These are phyloP conservation scores for Drosophila murphyi DNA, from an alignment of 1,140 invertebrate species.

Conservation along the genomic window DNA sequence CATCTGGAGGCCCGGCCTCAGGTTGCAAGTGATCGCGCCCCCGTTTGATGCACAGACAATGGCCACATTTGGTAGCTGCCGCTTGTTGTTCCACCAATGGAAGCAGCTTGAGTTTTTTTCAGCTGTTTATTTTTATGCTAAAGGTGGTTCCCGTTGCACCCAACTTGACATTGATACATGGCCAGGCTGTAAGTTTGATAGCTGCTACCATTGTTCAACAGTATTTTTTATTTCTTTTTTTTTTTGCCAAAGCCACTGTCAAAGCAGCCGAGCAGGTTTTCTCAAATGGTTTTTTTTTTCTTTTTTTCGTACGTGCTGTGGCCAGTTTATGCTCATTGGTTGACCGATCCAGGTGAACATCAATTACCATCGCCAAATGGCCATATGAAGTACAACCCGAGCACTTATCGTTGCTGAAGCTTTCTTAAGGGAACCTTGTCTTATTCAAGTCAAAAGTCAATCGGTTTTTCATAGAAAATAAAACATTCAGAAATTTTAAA, in stretches of 20 bases:
- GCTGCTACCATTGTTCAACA: conserved; percentile 73
- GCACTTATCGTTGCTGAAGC: too few species aligned
- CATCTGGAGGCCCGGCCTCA: conserved; percentile 53
- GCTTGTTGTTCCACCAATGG: conserved; percentile 62
- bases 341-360: conserved; percentile 37
- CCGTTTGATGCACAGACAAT: conserved; percentile 49
- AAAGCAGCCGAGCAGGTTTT: conserved; percentile 48
- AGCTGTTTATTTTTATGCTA: not conserved
- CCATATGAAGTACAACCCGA: not conserved
- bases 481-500: too few species aligned
- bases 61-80: conserved; percentile 36
- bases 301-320: conserved; percentile 15
- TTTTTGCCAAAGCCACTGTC: conserved; percentile 4
- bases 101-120: conserved; percentile 6
- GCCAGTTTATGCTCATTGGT: conserved; percentile 56
- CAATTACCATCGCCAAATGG: conserved; percentile 23
- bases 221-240: conserved; percentile 26
- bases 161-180: conserved; percentile 76
- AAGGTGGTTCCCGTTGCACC: conserved; percentile 52
- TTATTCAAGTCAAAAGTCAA: too few species aligned
- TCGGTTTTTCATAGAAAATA: too few species aligned
- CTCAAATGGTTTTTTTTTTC: conserved; percentile 44
- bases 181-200: conserved; percentile 70
- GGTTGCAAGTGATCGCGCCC: conserved; percentile 18
- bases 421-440: too few species aligned